These are phyloP conservation scores for Hemichromis elongatus DNA, from an alignment of 2,113 vertebrate genomes.

Conservation along the genomic window DNA sequence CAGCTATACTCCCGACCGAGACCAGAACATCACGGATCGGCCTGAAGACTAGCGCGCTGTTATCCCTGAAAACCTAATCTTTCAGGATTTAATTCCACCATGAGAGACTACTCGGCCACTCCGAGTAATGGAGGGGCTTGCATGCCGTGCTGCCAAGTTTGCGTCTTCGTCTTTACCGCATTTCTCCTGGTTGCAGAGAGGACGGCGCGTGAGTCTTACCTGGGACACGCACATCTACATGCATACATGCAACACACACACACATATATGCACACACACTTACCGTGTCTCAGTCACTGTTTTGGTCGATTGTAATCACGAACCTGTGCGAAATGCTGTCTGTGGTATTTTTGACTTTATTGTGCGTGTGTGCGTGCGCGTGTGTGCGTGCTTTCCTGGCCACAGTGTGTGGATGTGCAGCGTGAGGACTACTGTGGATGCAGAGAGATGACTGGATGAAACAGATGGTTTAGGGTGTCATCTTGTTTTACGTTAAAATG, in stretches of 20 bases:
- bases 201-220: slow-evolving; percentile 69
- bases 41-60: neutral
- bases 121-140: slow-evolving; percentile 47
- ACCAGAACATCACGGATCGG: neutral
- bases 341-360: neutral
- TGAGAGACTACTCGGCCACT: slow-evolving; percentile 59
- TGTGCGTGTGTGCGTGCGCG: neutral
- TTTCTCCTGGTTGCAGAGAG: slow-evolving; percentile 70
- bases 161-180: slow-evolving; percentile 66
- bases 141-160: slow-evolving; percentile 67
- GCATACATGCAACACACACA: neutral
- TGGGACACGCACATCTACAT: slow-evolving; percentile 29
- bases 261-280: neutral
- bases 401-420: neutral
- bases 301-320: neutral
- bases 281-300: neutral
- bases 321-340: neutral
- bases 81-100: neutral
- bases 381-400: neutral
- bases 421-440: neutral
- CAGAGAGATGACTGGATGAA: neutral
- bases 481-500: neutral
- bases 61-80: neutral
- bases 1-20: slow-evolving; percentile 33
- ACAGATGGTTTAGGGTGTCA: neutral